phyloP scores from a whole-genome alignment of 2,888 invertebrate genomes.

The Lamellibrachia satsuma region DNA sequence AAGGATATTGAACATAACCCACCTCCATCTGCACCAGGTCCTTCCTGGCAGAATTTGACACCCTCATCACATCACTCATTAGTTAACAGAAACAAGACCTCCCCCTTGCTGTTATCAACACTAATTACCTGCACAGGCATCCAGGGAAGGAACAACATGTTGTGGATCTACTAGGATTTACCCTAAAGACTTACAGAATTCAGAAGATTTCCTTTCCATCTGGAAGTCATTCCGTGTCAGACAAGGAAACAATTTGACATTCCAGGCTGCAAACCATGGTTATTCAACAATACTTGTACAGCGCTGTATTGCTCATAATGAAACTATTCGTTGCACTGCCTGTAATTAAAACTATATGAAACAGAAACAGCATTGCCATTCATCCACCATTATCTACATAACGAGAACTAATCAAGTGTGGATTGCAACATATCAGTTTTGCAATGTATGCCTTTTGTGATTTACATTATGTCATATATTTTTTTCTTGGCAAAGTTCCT shows the following conservation, averaged over 20 bases:
- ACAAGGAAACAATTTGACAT: neutral
- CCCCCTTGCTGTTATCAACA: neutral
- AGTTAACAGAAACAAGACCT: neutral
- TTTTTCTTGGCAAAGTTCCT: no score
- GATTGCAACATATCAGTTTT: no score
- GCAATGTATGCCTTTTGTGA: no score
- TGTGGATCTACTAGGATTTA: neutral
- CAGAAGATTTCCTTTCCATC: neutral
- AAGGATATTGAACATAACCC: neutral
- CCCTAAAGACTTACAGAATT: neutral
- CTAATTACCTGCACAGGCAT: neutral
- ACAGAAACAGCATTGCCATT: neutral
- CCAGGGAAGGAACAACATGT: neutral
- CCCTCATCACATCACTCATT: neutral
- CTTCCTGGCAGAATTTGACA: neutral
- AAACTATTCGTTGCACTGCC: neutral
- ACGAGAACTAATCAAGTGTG: no score
- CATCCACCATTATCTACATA: no score
- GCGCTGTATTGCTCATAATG: neutral
- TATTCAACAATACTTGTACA: neutral
- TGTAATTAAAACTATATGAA: neutral
- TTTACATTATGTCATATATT: no score
- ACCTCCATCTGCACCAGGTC: neutral
- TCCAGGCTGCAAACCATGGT: neutral
- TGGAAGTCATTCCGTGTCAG: neutral